A percentile compares a stretch with the other conserved stretches of the same genome.
phyloP scores from a whole-genome alignment of 2,113 vertebrate genomes.

The Alaudala cheleensis region DNA sequence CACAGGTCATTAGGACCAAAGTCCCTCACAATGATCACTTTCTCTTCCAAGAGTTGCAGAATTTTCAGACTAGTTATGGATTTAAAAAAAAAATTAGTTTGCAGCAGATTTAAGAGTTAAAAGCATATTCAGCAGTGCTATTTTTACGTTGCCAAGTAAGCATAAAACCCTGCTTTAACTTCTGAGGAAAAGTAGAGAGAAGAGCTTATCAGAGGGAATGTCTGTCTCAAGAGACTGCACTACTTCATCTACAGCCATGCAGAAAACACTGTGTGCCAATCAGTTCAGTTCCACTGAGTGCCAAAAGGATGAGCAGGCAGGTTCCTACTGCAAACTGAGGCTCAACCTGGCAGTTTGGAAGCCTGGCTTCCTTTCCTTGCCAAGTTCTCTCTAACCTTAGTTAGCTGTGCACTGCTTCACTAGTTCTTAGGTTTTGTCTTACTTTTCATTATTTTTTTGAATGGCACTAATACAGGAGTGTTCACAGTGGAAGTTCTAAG shows the following conservation, averaged over 20 bases:
- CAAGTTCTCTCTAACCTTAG: background rate
- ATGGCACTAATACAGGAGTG: background rate
- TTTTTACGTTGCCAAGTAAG: slow-evolving; percentile 30
- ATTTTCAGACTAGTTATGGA: background rate
- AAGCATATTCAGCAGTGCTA: slow-evolving; percentile 9
- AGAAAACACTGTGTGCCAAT: background rate
- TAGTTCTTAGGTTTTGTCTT: background rate
- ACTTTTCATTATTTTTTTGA: background rate
- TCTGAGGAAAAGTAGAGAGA: background rate
- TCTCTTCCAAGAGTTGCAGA: background rate
- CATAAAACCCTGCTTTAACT: background rate
- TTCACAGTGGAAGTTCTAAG: background rate
- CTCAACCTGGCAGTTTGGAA: background rate
- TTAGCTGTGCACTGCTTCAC: background rate
- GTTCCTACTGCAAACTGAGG: background rate
- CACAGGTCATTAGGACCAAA: background rate
- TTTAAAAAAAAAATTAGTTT: background rate
- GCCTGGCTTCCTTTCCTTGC: background rate
- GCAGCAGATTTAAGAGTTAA: background rate
- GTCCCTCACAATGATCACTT: background rate
- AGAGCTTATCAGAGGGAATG: background rate
- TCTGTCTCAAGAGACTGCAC: background rate
- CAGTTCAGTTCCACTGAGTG: background rate
- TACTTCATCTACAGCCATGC: background rate
- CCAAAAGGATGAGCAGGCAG: background rate